phyloP scores from a whole-genome alignment of 1,140 invertebrate genomes.

The Trachymyrmex cornetzi region DNA sequence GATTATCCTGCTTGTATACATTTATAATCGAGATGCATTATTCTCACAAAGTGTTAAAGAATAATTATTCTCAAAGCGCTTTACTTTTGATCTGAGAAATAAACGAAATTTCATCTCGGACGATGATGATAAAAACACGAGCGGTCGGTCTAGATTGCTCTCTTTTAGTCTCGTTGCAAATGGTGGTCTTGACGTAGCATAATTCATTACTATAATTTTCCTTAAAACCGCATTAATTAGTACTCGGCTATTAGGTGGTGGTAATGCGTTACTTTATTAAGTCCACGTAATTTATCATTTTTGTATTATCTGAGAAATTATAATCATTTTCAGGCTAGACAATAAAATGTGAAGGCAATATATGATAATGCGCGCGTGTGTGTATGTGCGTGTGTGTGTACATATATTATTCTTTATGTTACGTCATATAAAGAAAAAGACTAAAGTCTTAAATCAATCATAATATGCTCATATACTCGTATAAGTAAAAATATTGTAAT shows the following conservation, averaged over 20 bases:
- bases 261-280: conserved; percentile 65
- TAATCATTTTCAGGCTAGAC: conserved; percentile 13
- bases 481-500: too few species aligned
- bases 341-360: not conserved
- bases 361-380: not conserved
- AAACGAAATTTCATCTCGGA: conserved; percentile 9
- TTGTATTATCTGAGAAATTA: conserved; percentile 5
- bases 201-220: conserved; percentile 63
- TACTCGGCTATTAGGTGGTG: conserved; percentile 63
- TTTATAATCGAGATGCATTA: conserved; percentile 15
- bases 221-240: conserved; percentile 67
- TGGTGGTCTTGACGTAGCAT: conserved; percentile 47
- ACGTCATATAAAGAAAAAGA: too few species aligned
- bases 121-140: conserved; percentile 54
- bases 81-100: not conserved
- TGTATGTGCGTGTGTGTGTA: not conserved
- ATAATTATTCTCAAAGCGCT: not conserved
- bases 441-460: too few species aligned
- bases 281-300: conserved; percentile 62
- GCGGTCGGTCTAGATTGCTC: not conserved
- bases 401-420: not conserved
- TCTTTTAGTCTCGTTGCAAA: conserved; percentile 6
- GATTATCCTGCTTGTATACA: not conserved
- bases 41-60: not conserved
- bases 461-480: too few species aligned